Evolutionary conservation across 2,113 vertebrate genomes (phyloP), one percentile per base, ranked within the genome.

Genomic region (Hemiprocne comata): DNA sequence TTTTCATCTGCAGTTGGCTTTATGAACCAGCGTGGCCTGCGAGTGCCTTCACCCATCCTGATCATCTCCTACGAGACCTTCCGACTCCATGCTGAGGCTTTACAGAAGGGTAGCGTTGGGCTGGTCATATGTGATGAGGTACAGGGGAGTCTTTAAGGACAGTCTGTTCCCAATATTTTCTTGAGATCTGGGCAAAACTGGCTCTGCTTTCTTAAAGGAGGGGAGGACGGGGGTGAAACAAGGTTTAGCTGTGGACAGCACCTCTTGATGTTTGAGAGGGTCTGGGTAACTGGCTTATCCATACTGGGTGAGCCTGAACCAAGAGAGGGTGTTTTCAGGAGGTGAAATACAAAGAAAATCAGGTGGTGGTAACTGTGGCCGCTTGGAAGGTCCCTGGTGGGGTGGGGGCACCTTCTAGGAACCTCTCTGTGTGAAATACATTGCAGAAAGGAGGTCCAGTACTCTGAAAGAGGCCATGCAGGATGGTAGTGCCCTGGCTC

Each of bases 1-100:
- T 42, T 87, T 51, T 69, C 31, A 7, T 38, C 25, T 67, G 33
- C 78, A 99, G 99, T 97, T 85, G 98, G 97, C 84, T 99, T 99
- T 95, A 98, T 99, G 95, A 98, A 97, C 66, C 99, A 99, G 97
- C 98, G 97, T 74, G 99, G 99, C 61, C 93, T 98, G 86, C 98
- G 99, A 92, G 98, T 98, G 54, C 98, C 98, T 17, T 98, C 98
- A 11, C 99, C 99, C 15, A 99, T 99, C 94, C 98, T 99, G 44
- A 99, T 99, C 69, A 99, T 99, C 95, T 99, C 99, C 62, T 99
- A 99, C 14, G 99, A 99, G 95, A 99, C 99, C 1, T 99, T 99
- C 89, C 98, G 99, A 5, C 98, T 99, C 31, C 99, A 99, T 0
- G 97, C 99, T 2, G 98, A 97, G 28, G 98, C 99, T 34, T 98